A percentile compares a stretch with the other conserved stretches of the same genome.
These are phyloP conservation scores for Aspidiotus destructor DNA, from an alignment of 2,888 invertebrate species.

Conservation along the genomic window DNA sequence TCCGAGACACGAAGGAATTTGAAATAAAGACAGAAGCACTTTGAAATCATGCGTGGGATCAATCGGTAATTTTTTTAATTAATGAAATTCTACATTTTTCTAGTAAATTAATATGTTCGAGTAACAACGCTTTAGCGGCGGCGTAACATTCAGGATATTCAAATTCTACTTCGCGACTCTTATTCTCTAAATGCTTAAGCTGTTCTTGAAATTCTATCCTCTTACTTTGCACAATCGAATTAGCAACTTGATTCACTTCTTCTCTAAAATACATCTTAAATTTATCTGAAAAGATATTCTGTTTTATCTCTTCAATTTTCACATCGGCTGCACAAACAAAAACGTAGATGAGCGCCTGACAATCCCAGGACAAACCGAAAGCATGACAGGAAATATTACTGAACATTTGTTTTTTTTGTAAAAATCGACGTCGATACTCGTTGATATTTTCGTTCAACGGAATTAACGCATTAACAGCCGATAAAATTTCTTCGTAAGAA, in stretches of 20 bases:
- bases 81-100: conserved; percentile 32
- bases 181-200: not conserved
- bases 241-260: conserved; percentile 4
- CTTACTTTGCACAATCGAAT: conserved; percentile 1
- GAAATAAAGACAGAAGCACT: too few species aligned
- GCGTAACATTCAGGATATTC: conserved; percentile 34
- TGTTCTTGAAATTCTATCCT: not conserved
- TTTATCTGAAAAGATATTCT: conserved; percentile 31
- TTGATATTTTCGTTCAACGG: conserved; percentile 34
- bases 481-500: conserved; percentile 45
- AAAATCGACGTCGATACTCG: conserved; percentile 49
- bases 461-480: conserved; percentile 34
- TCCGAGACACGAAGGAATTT: too few species aligned
- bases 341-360: conserved; percentile 37
- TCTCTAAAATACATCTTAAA: conserved; percentile 9
- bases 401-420: conserved; percentile 52
- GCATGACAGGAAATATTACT: conserved; percentile 36
- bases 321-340: conserved; percentile 36
- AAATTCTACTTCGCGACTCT: not conserved
- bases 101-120: conserved; percentile 37
- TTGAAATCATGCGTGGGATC: not conserved
- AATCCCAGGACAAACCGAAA: conserved; percentile 39
- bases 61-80: conserved; percentile 4
- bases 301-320: conserved; percentile 36
- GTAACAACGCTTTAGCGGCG: conserved; percentile 36